Base-by-base conservation (phyloP, 1,140 invertebrate genomes). In the Luehdorfia chinensis region DNA sequence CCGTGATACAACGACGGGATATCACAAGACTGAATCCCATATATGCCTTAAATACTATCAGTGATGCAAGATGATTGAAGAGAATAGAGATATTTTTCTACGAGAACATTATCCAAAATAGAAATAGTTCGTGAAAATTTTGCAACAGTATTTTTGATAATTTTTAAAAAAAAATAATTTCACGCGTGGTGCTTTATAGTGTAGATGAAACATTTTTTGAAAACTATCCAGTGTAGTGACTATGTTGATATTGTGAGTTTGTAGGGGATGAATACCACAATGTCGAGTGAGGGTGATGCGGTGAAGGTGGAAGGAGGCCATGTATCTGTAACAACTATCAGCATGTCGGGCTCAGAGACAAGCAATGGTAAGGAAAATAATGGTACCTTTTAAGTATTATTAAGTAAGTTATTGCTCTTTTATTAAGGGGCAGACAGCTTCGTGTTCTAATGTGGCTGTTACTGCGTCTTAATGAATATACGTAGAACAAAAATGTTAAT, bases 321-420 rank as follows among this genome's bases (percentile, higher is more conserved):
- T 68, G 77, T 87, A 13, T 87, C 84, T 44, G 86, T 87, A 56
- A 87, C 86, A 23, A 83, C 86, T 18, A 87, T 87, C 74, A 86
- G 81, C 60, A 87, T 87, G 84, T 75, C 83, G 16, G 86, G 84
- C 25, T 64, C 76, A 14, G 80, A 87, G 36, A 76, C 75, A 13
- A 78, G 69, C 45, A 87, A 79, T 62, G 83, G 86, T 87, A 60
- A 74, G 75, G 2, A 6, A 21, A 21, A 21, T 21, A 21, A 3
- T 21, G n/a, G n/a, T n/a, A n/a, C n/a, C n/a, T n/a, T n/a, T n/a
- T n/a, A n/a, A n/a, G n/a, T n/a, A n/a, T n/a, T n/a, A n/a, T n/a
- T n/a, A n/a, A n/a, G n/a, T n/a, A n/a, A n/a, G n/a, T n/a, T n/a
- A n/a, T n/a, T n/a, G n/a, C n/a, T n/a, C n/a, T n/a, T n/a, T n/a